These are phyloP conservation scores for Porites lobata DNA, from an alignment of 92 coral and sea anemone genomes.

Conservation along the genomic window DNA sequence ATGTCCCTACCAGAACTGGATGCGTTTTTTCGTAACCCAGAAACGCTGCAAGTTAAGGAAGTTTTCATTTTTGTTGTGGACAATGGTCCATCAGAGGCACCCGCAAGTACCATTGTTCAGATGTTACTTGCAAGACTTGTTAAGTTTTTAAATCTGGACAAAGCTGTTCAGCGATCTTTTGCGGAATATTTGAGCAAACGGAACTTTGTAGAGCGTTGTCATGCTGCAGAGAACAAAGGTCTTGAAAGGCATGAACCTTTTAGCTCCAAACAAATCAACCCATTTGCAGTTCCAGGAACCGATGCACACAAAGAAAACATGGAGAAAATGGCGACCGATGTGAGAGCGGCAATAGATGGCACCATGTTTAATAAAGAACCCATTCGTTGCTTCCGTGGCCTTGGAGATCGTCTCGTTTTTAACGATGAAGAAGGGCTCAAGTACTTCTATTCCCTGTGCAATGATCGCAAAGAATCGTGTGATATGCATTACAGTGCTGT, in stretches of 20 bases:
- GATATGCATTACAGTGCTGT: constrained; percentile 33
- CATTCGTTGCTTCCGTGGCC: constrained; percentile 47
- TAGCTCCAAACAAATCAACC: constrained; percentile 37
- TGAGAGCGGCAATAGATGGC: constrained; percentile 19
- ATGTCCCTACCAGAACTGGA: constrained; percentile 66
- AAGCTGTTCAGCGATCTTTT: constrained; percentile 55
- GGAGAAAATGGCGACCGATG: constrained; percentile 68
- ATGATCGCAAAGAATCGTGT: constrained; percentile 43
- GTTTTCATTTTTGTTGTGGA: constrained; percentile 65
- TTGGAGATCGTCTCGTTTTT: constrained; percentile 56
- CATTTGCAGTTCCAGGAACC: constrained; percentile 30
- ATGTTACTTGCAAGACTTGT: constrained; percentile 56
- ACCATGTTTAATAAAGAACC: constrained; percentile 34
- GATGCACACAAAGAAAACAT: constrained; percentile 55
- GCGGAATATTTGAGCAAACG: constrained; percentile 73
- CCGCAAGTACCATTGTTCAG: constrained; percentile 60
- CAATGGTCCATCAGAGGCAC: constrained; percentile 69
- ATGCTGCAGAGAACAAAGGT: constrained; percentile 47
- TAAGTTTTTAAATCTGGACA: constrained; percentile 60
- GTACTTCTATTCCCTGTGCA: constrained; percentile 46
- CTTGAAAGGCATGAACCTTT: constrained; percentile 67
- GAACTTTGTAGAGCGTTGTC: constrained; percentile 74
- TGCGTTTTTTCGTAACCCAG: constrained; percentile 55
- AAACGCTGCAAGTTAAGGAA: constrained; percentile 52
- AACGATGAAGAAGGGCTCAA: constrained; percentile 64